These are phyloP conservation scores for Callopanchax toddi DNA, from an alignment of 2,113 vertebrate species.

Conservation along the genomic window DNA sequence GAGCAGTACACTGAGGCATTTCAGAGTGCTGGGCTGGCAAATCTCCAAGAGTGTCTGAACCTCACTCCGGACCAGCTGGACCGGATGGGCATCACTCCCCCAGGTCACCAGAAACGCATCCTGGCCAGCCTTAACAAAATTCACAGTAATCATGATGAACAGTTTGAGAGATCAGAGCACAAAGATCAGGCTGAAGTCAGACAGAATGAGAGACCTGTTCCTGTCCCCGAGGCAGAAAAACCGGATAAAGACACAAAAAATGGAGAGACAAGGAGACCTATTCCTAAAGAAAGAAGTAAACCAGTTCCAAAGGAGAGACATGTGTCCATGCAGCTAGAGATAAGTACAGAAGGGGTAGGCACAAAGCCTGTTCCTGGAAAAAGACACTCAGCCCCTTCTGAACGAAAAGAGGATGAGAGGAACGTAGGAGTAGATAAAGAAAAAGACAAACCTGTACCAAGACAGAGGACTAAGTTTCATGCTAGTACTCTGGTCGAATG, in stretches of 20 bases:
- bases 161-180: slow-evolving; percentile 18
- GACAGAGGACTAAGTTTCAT: slow-evolving; percentile 83
- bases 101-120: slow-evolving; percentile 90
- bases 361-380: slow-evolving; percentile 19
- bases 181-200: neutral
- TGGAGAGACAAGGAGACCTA: slow-evolving; percentile 18
- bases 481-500: neutral
- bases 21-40: slow-evolving; percentile 68
- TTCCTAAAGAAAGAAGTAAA: slow-evolving; percentile 46
- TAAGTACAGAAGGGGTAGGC: slow-evolving; percentile 12
- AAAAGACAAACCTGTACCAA: slow-evolving; percentile 80
- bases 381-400: slow-evolving; percentile 19
- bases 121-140: slow-evolving; percentile 85
- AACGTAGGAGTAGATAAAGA: slow-evolving; percentile 63
- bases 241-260: slow-evolving; percentile 47
- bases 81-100: slow-evolving; percentile 83
- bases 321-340: slow-evolving; percentile 24
- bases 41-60: slow-evolving; percentile 78
- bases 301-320: slow-evolving; percentile 80
- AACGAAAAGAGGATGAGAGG: slow-evolving; percentile 18
- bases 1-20: slow-evolving; percentile 88
- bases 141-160: neutral
- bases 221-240: slow-evolving; percentile 13
- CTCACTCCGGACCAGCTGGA: slow-evolving; percentile 79
- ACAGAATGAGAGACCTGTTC: slow-evolving; percentile 24